Percentiles rank a stretch among this genome's conserved stretches.
Conservation (phyloP, 2,888 invertebrate genomes). For the Drosophila nigricruria region DNA sequence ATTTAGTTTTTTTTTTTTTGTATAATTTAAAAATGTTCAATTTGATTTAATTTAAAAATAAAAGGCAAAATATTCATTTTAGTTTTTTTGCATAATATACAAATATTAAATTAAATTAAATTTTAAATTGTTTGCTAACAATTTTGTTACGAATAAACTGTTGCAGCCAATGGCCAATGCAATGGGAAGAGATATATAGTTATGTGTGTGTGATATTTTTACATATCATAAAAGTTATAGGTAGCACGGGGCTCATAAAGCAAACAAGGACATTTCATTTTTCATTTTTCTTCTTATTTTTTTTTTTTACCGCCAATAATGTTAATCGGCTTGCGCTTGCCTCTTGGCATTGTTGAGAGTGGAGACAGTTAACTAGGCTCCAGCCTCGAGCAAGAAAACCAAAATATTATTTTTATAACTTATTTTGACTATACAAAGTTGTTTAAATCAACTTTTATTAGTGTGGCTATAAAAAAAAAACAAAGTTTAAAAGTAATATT, state of each 20-base stretch:
- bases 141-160: background rate
- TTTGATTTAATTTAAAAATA: background rate
- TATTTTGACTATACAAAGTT: background rate
- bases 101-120: background rate
- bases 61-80: background rate
- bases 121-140: background rate
- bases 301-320: constrained; percentile 2
- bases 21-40: background rate
- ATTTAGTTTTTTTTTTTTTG: background rate
- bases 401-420: background rate
- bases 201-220: background rate
- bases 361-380: background rate
- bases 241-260: constrained; percentile 1
- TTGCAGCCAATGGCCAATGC: background rate
- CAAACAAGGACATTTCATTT: constrained; percentile 2
- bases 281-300: background rate
- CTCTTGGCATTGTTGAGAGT: background rate
- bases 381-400: background rate
- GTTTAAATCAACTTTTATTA: background rate
- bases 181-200: background rate
- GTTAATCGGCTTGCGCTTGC: background rate
- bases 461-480: background rate
- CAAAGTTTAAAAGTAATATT: background rate
- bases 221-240: constrained; percentile 4
- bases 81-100: background rate